Percentiles rank a stretch among this genome's conserved stretches.
Conservation (phyloP, 2,797 vertebrate genomes). For the Melanotaenia parkinsoni region DNA sequence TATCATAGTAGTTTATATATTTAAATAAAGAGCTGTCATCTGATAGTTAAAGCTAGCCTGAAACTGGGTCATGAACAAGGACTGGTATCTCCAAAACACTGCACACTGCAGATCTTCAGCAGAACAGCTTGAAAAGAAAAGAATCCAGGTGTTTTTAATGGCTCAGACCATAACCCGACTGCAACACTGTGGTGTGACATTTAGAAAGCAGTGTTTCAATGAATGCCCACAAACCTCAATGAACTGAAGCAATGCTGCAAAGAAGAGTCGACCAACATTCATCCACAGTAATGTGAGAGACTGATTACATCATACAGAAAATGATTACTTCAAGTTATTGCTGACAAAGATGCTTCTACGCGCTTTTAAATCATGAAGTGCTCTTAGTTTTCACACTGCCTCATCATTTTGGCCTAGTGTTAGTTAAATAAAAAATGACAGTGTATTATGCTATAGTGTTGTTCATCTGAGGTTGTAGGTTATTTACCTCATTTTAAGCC, state of each 20-base stretch:
- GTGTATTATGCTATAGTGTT: neutral
- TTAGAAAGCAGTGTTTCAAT: neutral
- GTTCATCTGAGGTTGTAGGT: neutral
- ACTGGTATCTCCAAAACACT: neutral
- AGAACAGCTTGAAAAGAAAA: neutral
- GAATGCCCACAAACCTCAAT: neutral
- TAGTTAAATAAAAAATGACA: neutral
- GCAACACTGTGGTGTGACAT: neutral
- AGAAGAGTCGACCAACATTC: neutral
- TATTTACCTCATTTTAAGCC: neutral
- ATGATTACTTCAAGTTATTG: neutral
- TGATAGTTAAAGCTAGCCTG: neutral
- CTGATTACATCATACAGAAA: neutral
- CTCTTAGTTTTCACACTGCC: neutral
- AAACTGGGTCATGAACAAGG: neutral
- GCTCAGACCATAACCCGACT: neutral
- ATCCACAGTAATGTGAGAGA: neutral
- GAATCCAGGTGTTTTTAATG: neutral
- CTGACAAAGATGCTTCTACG: neutral
- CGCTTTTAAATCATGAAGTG: neutral
- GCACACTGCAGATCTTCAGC: neutral
- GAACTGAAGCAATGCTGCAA: neutral
- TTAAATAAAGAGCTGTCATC: neutral
- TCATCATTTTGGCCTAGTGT: neutral
- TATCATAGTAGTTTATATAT: neutral